Base-by-base conservation (phyloP, 2,888 invertebrate genomes). In the Leucozona laternaria region DNA sequence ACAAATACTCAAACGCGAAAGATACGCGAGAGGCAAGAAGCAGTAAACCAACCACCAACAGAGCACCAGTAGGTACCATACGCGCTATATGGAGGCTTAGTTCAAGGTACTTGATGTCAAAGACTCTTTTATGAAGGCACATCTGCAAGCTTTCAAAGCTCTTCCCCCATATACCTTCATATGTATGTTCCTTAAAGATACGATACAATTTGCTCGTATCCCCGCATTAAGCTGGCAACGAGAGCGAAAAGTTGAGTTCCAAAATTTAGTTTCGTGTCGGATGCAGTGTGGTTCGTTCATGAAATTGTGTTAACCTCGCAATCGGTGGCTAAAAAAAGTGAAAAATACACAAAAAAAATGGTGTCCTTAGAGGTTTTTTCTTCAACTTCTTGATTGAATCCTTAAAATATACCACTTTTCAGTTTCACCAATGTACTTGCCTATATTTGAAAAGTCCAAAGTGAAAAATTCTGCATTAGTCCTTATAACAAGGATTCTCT, bases 221-320 rank as follows among this genome's bases (percentile, higher is more conserved):
- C 77, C 82, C 82, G 86, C 86, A 82, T 82, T 82, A 78, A 82
- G 82, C 82, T 86, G 43, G 70, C 75, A 79, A 64, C 64, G 64
- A 82, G 82, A 86, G 78, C 78, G 82, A 82, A 82, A 82, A 90
- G 90, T 91, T 89, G 89, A 89, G 90, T 90, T 91, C 89, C 90
- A 90, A 92, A 92, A 91, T 92, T 92, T 90, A 92, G 92, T 92
- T 91, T 92, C 90, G 91, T 91, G 91, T 91, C 91, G 92, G 91
- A 91, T 92, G 92, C 92, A 92, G 92, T 91, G 88, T 90, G 90
- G 91, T 90, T 90, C 91, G 87, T 89, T 90, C 89, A 91, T 92
- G 91, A 91, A 84, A 90, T 88, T 88, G 68, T 72, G 71, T 88
- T 76, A 60, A 72, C 66, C 76, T 71, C 82, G 79, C 58, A 75